Conservation (phyloP, 2,797 vertebrate species). For the Rhodeus uyekii region DNA sequence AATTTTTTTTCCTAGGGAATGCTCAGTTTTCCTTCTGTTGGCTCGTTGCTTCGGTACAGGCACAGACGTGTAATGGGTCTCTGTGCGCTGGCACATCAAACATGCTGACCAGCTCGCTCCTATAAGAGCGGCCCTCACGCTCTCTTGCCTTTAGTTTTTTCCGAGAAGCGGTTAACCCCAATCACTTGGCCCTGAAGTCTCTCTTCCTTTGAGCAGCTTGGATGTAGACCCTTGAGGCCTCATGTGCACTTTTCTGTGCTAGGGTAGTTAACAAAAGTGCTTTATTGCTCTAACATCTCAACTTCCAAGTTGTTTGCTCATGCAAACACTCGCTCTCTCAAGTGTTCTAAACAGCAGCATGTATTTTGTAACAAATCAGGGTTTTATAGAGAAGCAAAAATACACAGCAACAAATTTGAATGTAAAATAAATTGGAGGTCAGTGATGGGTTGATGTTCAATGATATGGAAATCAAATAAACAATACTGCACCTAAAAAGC, state of each 20-base stretch:
- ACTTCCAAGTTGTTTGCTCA: not conserved
- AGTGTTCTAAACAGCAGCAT: not conserved
- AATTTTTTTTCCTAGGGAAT: constrained; percentile 26
- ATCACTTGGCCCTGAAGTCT: constrained; percentile 10
- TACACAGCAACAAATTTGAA: not conserved
- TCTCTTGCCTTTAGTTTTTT: constrained; percentile 23
- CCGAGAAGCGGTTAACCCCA: constrained; percentile 42
- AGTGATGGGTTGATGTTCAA: not conserved
- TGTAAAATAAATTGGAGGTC: not conserved
- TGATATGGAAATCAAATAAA: not conserved
- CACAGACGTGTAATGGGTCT: constrained; percentile 45
- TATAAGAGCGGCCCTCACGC: constrained; percentile 33
- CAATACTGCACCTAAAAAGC: not conserved
- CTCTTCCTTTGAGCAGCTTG: constrained; percentile 42
- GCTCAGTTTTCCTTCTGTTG: constrained; percentile 53
- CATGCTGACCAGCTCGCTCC: constrained; percentile 19
- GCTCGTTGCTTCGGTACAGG: constrained; percentile 18
- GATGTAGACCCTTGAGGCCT: constrained; percentile 19
- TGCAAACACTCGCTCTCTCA: not conserved
- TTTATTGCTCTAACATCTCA: constrained; percentile 6
- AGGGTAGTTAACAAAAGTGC: not conserved
- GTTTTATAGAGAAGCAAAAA: not conserved
- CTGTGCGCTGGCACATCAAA: constrained; percentile 45
- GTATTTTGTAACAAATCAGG: not conserved
- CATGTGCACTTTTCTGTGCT: constrained; percentile 27